phyloP scores from a whole-genome alignment of 2,797 vertebrate species.

The Acrocephalus scirpaceus region DNA sequence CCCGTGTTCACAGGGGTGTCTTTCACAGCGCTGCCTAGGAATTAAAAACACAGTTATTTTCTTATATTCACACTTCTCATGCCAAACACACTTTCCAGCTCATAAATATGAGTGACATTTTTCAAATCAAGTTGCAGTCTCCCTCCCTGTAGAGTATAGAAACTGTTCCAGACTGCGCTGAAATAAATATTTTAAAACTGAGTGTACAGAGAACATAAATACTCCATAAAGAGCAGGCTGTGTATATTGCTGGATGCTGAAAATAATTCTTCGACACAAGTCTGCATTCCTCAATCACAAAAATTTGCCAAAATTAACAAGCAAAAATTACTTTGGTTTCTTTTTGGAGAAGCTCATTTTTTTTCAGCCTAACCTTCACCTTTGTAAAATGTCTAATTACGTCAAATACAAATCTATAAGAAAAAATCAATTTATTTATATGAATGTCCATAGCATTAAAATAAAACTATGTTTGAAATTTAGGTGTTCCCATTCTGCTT shows the following conservation, averaged over 20 bases:
- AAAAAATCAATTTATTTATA: not conserved
- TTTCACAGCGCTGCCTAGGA: conserved; percentile 44
- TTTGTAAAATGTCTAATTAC: not conserved
- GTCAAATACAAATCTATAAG: not conserved
- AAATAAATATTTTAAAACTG: not conserved
- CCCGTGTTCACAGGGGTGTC: conserved; percentile 51
- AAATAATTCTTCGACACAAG: not conserved
- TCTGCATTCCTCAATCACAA: accelerated
- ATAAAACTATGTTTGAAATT: not conserved
- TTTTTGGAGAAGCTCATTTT: not conserved
- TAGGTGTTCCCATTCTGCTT: not conserved
- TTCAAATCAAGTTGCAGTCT: not conserved
- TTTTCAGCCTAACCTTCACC: not conserved
- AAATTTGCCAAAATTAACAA: not conserved
- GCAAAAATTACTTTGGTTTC: not conserved
- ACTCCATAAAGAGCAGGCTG: not conserved
- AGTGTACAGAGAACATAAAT: not conserved
- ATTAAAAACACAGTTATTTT: not conserved
- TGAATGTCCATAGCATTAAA: not conserved
- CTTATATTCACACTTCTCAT: not conserved
- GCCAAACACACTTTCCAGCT: not conserved
- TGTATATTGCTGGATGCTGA: not conserved
- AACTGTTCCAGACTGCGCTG: not conserved
- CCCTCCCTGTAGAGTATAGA: not conserved
- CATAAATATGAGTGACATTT: not conserved